phyloP scores from a whole-genome alignment of 1,140 invertebrate species.

The Mizuhopecten yessoensis region DNA sequence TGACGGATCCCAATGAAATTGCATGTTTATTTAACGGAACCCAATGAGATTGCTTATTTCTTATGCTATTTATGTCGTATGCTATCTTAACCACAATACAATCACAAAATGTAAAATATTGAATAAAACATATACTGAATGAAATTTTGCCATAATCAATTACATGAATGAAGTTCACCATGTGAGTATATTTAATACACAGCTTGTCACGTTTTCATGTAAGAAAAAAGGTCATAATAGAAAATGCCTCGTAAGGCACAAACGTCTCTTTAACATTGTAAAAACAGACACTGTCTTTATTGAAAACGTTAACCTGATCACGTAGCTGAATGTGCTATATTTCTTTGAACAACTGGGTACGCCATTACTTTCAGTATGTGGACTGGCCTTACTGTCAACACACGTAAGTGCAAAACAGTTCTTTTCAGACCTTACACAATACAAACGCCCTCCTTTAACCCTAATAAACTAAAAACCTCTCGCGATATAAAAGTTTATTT shows the following conservation, averaged over 20 bases:
- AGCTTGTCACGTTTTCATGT: background rate
- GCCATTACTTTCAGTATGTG: background rate
- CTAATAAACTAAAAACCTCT: background rate
- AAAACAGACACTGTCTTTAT: background rate
- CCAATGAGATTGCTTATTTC: no score
- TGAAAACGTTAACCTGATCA: background rate
- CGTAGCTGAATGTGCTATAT: background rate
- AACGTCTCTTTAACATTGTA: background rate
- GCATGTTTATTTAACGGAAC: no score
- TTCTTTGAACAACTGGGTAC: background rate
- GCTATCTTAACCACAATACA: no score
- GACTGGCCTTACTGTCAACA: background rate
- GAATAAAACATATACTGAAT: no score
- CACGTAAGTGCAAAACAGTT: background rate
- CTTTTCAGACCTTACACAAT: background rate
- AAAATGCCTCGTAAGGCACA: background rate
- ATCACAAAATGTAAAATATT: no score
- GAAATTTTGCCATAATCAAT: no score
- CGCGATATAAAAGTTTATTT: background rate
- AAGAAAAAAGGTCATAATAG: background rate
- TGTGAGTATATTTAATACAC: background rate
- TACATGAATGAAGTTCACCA: background rate
- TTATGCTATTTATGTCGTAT: no score
- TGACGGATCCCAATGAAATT: no score
- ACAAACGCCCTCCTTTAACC: background rate